phyloP scores from a whole-genome alignment of 2,797 vertebrate species.

The Phyllotis vaccarum region DNA sequence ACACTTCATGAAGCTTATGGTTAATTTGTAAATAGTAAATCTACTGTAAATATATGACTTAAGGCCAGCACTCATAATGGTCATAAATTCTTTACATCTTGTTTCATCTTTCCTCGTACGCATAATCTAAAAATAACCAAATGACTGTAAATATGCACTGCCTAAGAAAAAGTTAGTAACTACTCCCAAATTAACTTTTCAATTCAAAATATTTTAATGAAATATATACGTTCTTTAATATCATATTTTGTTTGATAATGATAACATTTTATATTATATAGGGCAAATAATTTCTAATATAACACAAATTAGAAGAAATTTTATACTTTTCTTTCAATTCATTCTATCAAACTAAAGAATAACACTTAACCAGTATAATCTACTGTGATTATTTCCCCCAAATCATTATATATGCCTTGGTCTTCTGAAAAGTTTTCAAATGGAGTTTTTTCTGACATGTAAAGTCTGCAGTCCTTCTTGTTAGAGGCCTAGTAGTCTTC shows the following conservation, averaged over 20 bases:
- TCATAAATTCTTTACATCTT: not conserved
- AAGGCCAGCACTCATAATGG: not conserved
- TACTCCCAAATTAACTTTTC: conserved; percentile 34
- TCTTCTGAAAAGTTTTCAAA: not conserved
- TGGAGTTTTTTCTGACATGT: conserved; percentile 8
- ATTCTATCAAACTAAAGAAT: not conserved
- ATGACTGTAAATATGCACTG: not conserved
- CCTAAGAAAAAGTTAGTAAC: not conserved
- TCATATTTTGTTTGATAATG: not conserved
- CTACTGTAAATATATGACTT: not conserved
- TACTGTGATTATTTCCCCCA: not conserved
- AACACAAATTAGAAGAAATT: not conserved
- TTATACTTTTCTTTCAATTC: not conserved
- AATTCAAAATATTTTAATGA: conserved; percentile 42
- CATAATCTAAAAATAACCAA: not conserved
- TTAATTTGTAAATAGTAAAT: not conserved
- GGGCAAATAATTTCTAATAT: not conserved
- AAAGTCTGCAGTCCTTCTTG: conserved; percentile 46
- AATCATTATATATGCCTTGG: not conserved
- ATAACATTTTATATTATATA: not conserved
- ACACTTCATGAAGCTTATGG: not conserved
- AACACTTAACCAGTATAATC: not conserved
- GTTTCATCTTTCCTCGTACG: not conserved
- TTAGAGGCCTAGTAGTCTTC: not conserved
- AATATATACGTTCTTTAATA: not conserved